phyloP scores from a whole-genome alignment of 2,888 invertebrate genomes.

The Drosophila longiperda region DNA sequence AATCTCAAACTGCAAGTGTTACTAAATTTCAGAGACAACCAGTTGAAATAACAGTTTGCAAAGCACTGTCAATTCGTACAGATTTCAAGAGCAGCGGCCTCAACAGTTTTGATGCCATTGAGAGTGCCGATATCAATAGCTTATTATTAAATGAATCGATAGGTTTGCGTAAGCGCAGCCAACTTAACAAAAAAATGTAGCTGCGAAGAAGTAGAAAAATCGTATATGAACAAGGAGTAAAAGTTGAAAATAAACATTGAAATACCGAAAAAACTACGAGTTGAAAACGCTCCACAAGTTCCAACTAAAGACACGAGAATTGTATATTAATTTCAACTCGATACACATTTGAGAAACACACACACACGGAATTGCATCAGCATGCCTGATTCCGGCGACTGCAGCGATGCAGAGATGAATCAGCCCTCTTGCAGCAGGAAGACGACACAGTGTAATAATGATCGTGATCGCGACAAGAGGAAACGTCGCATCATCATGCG shows the following conservation, averaged over 20 bases:
- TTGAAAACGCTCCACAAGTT: constrained; percentile 29
- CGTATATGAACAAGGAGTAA: constrained; percentile 60
- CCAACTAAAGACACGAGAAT: constrained; percentile 23
- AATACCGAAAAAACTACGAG: constrained; percentile 32
- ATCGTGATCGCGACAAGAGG: constrained; percentile 55
- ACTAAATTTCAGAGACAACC: not conserved
- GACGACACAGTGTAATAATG: constrained; percentile 16
- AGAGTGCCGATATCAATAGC: constrained; percentile 36
- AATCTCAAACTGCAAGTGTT: not conserved
- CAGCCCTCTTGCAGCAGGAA: constrained; percentile 70
- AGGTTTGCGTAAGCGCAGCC: constrained; percentile 59
- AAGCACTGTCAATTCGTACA: constrained; percentile 16
- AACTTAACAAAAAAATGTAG: constrained; percentile 62
- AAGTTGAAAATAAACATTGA: constrained; percentile 56
- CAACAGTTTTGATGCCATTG: constrained; percentile 45
- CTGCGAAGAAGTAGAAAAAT: constrained; percentile 60
- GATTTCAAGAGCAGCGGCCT: constrained; percentile 26
- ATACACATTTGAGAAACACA: constrained; percentile 38
- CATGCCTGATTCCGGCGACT: constrained; percentile 69
- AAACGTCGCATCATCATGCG: constrained; percentile 84
- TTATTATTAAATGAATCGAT: constrained; percentile 48
- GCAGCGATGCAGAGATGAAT: constrained; percentile 69
- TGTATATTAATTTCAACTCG: constrained; percentile 43
- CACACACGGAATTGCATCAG: constrained; percentile 69
- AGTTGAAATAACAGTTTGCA: constrained; percentile 34